phyloP scores from a whole-genome alignment of 1,140 invertebrate species.

The Drosophila teissieri region DNA sequence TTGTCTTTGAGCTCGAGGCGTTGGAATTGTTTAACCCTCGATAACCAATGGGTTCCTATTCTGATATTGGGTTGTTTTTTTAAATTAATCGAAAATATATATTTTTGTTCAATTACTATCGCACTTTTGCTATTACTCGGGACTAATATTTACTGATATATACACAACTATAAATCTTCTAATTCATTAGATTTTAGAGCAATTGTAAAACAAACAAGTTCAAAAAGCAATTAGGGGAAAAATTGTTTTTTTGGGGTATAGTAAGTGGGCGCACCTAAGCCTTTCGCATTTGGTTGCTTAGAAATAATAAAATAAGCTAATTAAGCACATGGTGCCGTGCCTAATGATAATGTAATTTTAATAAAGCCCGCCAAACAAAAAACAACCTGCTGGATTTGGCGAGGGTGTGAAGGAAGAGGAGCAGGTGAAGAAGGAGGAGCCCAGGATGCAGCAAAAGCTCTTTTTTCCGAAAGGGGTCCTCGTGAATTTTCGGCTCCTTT shows the following conservation, averaged over 20 bases:
- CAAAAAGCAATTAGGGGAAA: conserved; percentile 5
- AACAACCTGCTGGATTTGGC: conserved; percentile 72
- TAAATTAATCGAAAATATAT: too few species aligned
- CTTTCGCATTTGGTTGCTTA: conserved; percentile 1
- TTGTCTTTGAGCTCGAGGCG: background rate
- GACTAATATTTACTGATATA: too few species aligned
- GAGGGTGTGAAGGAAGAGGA: background rate
- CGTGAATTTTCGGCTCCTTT: conserved; percentile 34
- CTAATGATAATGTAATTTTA: conserved; percentile 49
- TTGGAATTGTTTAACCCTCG: background rate
- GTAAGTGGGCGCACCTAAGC: background rate
- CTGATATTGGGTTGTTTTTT: too few species aligned
- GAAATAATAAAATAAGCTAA: conserved; percentile 41
- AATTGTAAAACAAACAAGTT: background rate
- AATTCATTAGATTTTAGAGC: background rate
- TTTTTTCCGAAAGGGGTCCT: conserved; percentile 56
- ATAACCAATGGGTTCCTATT: too few species aligned
- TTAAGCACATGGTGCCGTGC: conserved; percentile 43
- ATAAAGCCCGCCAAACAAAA: conserved; percentile 64
- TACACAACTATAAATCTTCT: background rate
- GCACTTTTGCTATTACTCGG: background rate
- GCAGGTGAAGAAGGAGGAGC: background rate
- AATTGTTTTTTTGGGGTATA: background rate
- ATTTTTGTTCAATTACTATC: too few species aligned
- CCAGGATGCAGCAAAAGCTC: conserved; percentile 36